Percentiles rank a stretch among this genome's conserved stretches.
phyloP scores from a whole-genome alignment of 2,888 invertebrate species.

The Malthinus flaveolus region DNA sequence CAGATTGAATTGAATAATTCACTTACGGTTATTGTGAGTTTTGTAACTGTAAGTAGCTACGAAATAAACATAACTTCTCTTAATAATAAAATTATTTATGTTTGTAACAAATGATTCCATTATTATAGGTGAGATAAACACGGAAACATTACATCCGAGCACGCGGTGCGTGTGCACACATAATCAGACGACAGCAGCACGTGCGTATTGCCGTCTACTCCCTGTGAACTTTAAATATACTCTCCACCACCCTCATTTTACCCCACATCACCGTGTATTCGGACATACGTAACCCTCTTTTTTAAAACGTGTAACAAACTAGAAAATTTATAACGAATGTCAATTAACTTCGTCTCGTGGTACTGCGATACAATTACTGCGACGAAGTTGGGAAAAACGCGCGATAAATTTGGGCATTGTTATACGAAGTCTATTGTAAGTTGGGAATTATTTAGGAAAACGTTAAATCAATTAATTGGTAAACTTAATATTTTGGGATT shows the following conservation, averaged over 20 bases:
- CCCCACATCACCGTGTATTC: conserved; percentile 10
- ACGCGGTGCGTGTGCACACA: conserved; percentile 27
- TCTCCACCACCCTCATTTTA: conserved; percentile 15
- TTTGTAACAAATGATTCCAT: conserved; percentile 26
- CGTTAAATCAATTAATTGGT: conserved; percentile 22
- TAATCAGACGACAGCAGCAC: conserved; percentile 21
- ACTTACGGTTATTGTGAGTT: too few relatives aligned
- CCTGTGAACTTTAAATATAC: conserved; percentile 24
- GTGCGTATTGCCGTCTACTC: conserved; percentile 16
- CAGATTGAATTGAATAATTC: too few relatives aligned
- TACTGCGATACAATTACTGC: too few relatives aligned
- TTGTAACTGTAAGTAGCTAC: not conserved
- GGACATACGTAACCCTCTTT: conserved; percentile 11
- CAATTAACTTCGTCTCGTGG: too few relatives aligned
- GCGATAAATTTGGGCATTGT: too few relatives aligned
- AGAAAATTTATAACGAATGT: too few relatives aligned
- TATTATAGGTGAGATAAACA: conserved; percentile 29
- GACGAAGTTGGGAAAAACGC: too few relatives aligned
- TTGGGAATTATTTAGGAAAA: conserved; percentile 11
- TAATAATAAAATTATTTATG: conserved; percentile 26
- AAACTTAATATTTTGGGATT: conserved; percentile 32
- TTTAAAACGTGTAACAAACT: too few relatives aligned
- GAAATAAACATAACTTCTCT: conserved; percentile 8
- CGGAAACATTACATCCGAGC: conserved; percentile 23
- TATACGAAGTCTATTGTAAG: not conserved